A percentile compares a stretch with the other conserved stretches of the same genome.
Evolutionary conservation across 1,140 invertebrate species (phyloP).

Genomic region (Drosophila varians): DNA sequence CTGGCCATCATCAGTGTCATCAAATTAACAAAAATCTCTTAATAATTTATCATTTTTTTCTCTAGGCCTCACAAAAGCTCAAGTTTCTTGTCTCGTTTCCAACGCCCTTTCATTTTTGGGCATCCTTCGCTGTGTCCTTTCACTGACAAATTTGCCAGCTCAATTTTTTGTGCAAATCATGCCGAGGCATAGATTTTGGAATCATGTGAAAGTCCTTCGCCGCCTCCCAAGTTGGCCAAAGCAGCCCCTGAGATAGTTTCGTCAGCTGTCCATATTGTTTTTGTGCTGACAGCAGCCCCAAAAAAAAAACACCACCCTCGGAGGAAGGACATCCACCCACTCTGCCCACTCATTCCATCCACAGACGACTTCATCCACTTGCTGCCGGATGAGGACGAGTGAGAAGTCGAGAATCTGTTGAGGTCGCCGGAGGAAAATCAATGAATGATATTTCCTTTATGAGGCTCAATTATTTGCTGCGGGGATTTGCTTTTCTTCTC

Average conservation of each 20-base stretch:
- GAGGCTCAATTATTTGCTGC: conserved; percentile 82
- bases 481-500: conserved; percentile 76
- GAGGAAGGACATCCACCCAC: background rate
- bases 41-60: conserved; percentile 78
- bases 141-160: conserved; percentile 72
- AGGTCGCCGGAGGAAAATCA: conserved; percentile 63
- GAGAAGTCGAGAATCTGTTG: conserved; percentile 19
- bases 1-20: conserved; percentile 70
- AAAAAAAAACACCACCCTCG: conserved; percentile 3
- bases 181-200: conserved; percentile 76
- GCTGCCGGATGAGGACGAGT: conserved; percentile 16
- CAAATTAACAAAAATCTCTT: conserved; percentile 77
- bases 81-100: conserved; percentile 16
- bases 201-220: conserved; percentile 69
- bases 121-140: conserved; percentile 3
- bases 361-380: conserved; percentile 61
- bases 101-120: background rate
- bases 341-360: background rate
- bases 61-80: conserved; percentile 16
- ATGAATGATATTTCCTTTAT: conserved; percentile 82
- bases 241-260: conserved; percentile 66
- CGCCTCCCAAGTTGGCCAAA: conserved; percentile 4
- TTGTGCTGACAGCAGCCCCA: conserved; percentile 19
- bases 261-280: conserved; percentile 69
- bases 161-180: conserved; percentile 79